Conservation (phyloP, 1,140 invertebrate species). For the Drosophila lacteicornis region DNA sequence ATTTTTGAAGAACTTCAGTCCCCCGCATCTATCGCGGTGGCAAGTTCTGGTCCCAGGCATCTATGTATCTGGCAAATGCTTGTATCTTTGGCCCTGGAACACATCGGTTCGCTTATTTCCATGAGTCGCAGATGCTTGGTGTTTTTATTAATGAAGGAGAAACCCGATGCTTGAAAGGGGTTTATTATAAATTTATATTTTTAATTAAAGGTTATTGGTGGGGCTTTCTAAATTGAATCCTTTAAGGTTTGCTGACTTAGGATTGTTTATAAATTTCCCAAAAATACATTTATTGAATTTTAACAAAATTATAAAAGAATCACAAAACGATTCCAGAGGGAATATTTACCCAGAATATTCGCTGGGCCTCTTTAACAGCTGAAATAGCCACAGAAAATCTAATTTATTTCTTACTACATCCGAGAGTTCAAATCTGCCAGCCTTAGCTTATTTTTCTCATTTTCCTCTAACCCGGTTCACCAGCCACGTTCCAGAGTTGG, state of each 20-base stretch:
- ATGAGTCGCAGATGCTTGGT: slow-evolving; percentile 6
- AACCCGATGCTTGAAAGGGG: neutral
- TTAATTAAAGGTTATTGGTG: slow-evolving; percentile 12
- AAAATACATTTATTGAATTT: no score
- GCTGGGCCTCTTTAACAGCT: no score
- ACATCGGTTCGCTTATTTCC: slow-evolving; percentile 6
- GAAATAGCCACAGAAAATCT: neutral
- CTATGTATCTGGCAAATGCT: slow-evolving; percentile 14
- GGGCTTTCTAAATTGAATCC: neutral
- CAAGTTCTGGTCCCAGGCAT: neutral
- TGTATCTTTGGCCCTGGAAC: neutral
- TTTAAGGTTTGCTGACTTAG: no score
- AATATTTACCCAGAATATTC: neutral
- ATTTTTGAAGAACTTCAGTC: slow-evolving; percentile 42
- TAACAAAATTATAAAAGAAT: neutral
- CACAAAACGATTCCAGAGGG: neutral
- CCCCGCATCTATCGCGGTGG: slow-evolving; percentile 3
- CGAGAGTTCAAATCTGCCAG: neutral
- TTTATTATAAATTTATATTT: slow-evolving; percentile 1
- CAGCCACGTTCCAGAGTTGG: slow-evolving; percentile 25
- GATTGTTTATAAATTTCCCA: neutral
- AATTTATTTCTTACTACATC: slow-evolving; percentile 16
- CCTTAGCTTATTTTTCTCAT: neutral
- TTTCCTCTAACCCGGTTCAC: neutral
- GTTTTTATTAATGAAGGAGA: neutral